These are phyloP conservation scores for Tachystola acroxantha DNA, from an alignment of 2,888 invertebrate species.

Conservation along the genomic window DNA sequence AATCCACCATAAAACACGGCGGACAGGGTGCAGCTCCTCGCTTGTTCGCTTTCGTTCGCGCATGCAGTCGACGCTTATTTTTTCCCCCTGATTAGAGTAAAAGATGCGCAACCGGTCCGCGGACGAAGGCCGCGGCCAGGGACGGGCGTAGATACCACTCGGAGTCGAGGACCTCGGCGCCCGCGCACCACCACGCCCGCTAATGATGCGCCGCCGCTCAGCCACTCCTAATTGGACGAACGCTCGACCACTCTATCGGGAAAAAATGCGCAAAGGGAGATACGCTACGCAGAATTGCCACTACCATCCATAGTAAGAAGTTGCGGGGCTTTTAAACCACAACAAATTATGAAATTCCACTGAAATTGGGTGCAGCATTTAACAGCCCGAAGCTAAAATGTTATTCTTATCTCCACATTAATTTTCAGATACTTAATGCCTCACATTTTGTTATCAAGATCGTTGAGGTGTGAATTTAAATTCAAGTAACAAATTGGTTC, in stretches of 20 bases:
- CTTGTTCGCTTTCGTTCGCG: conserved; percentile 68
- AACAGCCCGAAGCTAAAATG: conserved; percentile 31
- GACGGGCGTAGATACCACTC: conserved; percentile 33
- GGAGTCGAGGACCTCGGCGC: conserved; percentile 35
- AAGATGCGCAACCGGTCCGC: conserved; percentile 73
- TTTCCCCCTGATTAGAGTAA: conserved; percentile 72
- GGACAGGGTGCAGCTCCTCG: conserved; percentile 52
- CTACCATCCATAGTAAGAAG: conserved; percentile 27
- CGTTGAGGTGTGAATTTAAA: conserved; percentile 53
- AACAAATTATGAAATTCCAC: conserved; percentile 42
- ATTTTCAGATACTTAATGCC: conserved; percentile 41
- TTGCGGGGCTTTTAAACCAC: conserved; percentile 34
- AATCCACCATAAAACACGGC: conserved; percentile 63
- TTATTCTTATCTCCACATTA: conserved; percentile 39
- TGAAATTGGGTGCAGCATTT: conserved; percentile 35
- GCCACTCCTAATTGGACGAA: conserved; percentile 71
- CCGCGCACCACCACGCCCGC: conserved; percentile 39
- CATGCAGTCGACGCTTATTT: conserved; percentile 58
- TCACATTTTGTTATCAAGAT: conserved; percentile 51
- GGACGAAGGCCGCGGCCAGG: conserved; percentile 66
- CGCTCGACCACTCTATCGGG: conserved; percentile 47
- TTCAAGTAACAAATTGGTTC: conserved; percentile 34
- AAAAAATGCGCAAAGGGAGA: conserved; percentile 52
- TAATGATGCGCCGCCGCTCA: conserved; percentile 69
- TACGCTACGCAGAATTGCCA: conserved; percentile 45